Conservation (phyloP, 1,140 invertebrate genomes). For the Drosophila pruinosa region DNA sequence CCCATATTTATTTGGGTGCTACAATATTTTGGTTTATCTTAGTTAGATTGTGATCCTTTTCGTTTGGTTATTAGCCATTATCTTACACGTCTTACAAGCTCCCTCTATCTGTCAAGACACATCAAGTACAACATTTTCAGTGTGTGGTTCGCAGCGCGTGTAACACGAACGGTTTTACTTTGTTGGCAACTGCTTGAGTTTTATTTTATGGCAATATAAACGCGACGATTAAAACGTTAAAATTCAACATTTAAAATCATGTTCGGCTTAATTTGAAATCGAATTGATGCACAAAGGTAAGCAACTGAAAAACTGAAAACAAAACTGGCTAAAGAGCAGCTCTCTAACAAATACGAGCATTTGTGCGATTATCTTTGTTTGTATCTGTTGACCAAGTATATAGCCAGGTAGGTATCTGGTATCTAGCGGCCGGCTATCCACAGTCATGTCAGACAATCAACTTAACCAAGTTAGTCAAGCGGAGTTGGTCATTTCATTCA, state of each 20-base stretch:
- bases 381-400: conserved; percentile 22
- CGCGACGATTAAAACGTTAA: conserved; percentile 79
- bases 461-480: conserved; percentile 80
- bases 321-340: conserved; percentile 45
- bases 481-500: conserved; percentile 79
- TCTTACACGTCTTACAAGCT: background rate
- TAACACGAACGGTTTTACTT: conserved; percentile 65
- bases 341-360: conserved; percentile 22
- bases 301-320: conserved; percentile 29
- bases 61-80: conserved; percentile 12
- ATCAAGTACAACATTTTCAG: conserved; percentile 8
- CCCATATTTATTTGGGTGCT: conserved; percentile 3
- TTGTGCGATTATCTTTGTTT: conserved; percentile 16
- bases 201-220: conserved; percentile 79
- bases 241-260: conserved; percentile 80
- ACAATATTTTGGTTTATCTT: no score
- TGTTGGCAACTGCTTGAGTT: conserved; percentile 50
- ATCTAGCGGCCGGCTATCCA: conserved; percentile 61
- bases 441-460: conserved; percentile 79
- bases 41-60: background rate
- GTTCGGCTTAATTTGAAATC: conserved; percentile 77
- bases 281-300: conserved; percentile 53
- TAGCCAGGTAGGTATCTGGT: conserved; percentile 10
- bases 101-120: conserved; percentile 19
- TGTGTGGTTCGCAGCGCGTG: conserved; percentile 53